Evolutionary conservation across 1,140 invertebrate genomes (phyloP).

Genomic region (Nasonia longicornis): DNA sequence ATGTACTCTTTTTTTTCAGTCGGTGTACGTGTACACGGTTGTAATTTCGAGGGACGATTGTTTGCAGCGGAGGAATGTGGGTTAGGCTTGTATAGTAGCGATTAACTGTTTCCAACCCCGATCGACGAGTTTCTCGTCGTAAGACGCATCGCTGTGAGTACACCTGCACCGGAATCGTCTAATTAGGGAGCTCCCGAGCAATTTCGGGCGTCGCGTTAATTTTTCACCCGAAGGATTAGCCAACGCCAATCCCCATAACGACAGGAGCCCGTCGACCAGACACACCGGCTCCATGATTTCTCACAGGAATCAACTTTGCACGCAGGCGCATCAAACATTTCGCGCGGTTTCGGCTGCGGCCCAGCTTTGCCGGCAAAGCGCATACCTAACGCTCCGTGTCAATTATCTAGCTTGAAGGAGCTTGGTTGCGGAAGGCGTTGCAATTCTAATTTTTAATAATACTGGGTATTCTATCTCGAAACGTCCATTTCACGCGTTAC

Average conservation of each 20-base stretch:
- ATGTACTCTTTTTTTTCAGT: background rate
- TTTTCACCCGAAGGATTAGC: background rate
- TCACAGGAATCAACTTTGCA: constrained; percentile 38
- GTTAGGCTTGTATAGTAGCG: no score
- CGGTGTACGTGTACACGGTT: background rate
- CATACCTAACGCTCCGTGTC: constrained; percentile 3
- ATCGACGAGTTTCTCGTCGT: no score
- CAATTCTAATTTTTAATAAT: no score
- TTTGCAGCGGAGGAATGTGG: no score
- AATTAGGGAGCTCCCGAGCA: background rate
- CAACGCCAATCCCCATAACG: background rate
- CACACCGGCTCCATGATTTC: constrained; percentile 15
- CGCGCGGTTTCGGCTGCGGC: background rate
- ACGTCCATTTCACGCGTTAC: no score
- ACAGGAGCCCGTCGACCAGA: background rate
- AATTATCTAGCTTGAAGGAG: no score
- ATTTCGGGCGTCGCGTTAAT: background rate
- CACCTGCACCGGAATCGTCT: background rate
- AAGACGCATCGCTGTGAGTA: background rate
- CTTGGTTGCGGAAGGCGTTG: no score
- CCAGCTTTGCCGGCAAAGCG: constrained; percentile 8
- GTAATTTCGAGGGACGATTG: no score
- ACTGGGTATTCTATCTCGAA: background rate
- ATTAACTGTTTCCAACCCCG: no score
- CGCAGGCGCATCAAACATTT: constrained; percentile 28